Base-by-base conservation (phyloP, 2,888 invertebrate genomes). In the Aspidapion aeneum region DNA sequence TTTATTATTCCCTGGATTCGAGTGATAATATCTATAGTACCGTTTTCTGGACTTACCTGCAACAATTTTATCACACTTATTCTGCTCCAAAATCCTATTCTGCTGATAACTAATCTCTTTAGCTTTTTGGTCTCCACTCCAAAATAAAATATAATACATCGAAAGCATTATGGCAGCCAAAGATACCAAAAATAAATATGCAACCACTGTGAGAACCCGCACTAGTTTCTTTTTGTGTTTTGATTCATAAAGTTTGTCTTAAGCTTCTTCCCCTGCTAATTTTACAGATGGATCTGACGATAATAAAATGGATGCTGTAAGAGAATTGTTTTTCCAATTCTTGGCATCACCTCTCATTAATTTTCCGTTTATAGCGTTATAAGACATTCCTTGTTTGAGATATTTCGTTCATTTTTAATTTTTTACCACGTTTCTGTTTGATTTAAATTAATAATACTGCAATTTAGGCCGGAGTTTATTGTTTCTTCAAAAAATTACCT, bases 121-220 rank as follows among this genome's bases (percentile, higher is more conserved):
- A n/a, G 70, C 67, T 63, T 73, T 77, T 63, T 74, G 74, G 76
- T 85, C 87, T 18, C 95, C 94, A 80, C 94, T 90, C 96, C 96
- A 96, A 78, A 96, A 87, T 82, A 96, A 92, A 73, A 94, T 90
- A 83, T 97, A 97, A 83, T 96, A 97, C 96, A 95, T 85, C 16
- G 95, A 95, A 69, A 97, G 85, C 84, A 96, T 91, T 74, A 96
- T 94, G 59, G 96, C 96, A 18, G 95, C 96, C 75, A 96, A 84
- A 55, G 96, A 96, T 72, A 97, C 96, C 78, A 94, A 93, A 80
- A 96, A 90, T 70, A 96, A 90, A 82, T 97, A 97, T 60, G 95
- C 93, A 74, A 96, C 86, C 71, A 97, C 96, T 19, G 96, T 96
- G 75, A 96, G 86, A 72, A 96, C 91, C 69, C 96, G 87, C 69